These are phyloP conservation scores for Sminthurinus signatus DNA, from an alignment of 1,140 invertebrate genomes.

Conservation along the genomic window DNA sequence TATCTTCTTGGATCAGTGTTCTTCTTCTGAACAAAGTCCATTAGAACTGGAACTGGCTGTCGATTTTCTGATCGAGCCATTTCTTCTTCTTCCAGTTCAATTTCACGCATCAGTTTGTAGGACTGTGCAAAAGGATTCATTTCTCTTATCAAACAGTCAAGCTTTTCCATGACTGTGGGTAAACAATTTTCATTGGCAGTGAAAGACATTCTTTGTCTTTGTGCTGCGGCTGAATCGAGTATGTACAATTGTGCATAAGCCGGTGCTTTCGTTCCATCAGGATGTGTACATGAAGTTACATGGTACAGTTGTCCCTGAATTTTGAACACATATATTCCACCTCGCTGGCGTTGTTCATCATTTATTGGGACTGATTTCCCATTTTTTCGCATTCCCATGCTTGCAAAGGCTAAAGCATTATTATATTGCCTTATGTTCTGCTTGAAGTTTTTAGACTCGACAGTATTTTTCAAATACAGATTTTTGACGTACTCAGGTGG, in stretches of 20 bases:
- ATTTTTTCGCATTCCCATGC: too few species aligned
- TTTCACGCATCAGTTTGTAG: slow-evolving; percentile 40
- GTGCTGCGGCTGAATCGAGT: slow-evolving; percentile 17
- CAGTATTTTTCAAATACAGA: not conserved
- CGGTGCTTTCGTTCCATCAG: slow-evolving; percentile 2
- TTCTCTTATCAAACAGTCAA: slow-evolving; percentile 1
- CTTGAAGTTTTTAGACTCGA: slow-evolving; percentile 32
- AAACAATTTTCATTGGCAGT: slow-evolving; percentile 13
- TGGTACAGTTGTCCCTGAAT: slow-evolving; percentile 45
- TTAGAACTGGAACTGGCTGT: slow-evolving; percentile 1
- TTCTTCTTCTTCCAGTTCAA: slow-evolving; percentile 25
- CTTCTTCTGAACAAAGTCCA: slow-evolving; percentile 22
- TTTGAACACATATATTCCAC: slow-evolving; percentile 39
- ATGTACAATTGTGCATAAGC: slow-evolving; percentile 42
- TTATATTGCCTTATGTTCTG: slow-evolving; percentile 43
- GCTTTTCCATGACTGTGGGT: slow-evolving; percentile 1
- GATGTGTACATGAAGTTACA: slow-evolving; percentile 19
- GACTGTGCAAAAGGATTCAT: slow-evolving; percentile 34
- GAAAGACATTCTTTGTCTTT: slow-evolving; percentile 4
- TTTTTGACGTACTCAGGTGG: not conserved
- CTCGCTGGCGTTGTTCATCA: too few species aligned
- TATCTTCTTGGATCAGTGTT: slow-evolving; percentile 32
- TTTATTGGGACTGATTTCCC: too few species aligned
- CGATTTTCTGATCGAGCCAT: slow-evolving; percentile 13
- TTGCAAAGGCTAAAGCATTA: slow-evolving; percentile 41